These are phyloP conservation scores for Siderastrea siderea DNA, from an alignment of 92 coral and sea anemone genomes.

Conservation along the genomic window DNA sequence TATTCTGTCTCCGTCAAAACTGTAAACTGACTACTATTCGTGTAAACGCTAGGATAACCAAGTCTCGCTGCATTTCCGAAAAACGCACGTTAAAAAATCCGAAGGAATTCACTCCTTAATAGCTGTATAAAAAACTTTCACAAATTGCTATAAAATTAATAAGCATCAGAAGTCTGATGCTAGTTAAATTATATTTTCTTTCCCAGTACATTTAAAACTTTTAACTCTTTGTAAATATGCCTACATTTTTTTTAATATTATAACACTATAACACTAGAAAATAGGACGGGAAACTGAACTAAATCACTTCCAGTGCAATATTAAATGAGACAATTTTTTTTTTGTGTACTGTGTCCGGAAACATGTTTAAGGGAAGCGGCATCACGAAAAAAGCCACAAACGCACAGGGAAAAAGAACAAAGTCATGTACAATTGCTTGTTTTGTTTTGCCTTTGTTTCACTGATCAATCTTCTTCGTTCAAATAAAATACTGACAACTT, in stretches of 20 bases:
- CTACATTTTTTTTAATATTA: background rate
- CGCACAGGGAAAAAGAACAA: no score
- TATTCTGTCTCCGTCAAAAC: constrained; percentile 19
- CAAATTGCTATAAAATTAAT: constrained; percentile 40
- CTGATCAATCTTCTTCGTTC: background rate
- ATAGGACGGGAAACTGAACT: constrained; percentile 8
- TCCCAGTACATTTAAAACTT: constrained; percentile 26
- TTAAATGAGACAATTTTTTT: background rate
- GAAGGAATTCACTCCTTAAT: constrained; percentile 26
- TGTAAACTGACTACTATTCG: constrained; percentile 9
- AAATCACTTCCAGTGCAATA: background rate
- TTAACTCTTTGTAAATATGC: constrained; percentile 1
- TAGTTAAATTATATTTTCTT: constrained; percentile 24
- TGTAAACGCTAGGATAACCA: background rate
- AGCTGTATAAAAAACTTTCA: constrained; percentile 32
- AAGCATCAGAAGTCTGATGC: constrained; percentile 21
- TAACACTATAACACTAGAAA: background rate
- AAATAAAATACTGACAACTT: background rate
- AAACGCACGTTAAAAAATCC: constrained; percentile 27
- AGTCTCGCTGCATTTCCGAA: constrained; percentile 6
- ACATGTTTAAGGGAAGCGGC: no score
- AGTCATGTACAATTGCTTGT: no score
- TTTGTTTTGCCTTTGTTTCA: background rate
- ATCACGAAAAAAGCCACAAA: no score
- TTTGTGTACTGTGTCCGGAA: no score